Conservation (phyloP, 1,140 invertebrate species). For the Pseudomyrmex flavicornis region DNA sequence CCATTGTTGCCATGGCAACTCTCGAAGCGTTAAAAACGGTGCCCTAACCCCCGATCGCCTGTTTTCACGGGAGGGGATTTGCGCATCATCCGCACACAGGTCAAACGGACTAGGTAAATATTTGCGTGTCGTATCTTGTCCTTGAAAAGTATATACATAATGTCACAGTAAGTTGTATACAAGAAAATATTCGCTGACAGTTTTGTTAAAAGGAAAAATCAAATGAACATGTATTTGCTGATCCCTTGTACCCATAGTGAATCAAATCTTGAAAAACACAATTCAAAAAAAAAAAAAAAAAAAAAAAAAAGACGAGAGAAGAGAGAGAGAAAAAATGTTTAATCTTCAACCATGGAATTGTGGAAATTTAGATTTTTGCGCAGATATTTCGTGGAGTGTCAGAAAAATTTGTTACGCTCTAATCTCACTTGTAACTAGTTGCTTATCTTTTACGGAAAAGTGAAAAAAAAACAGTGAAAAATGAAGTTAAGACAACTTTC, state of each 20-base stretch:
- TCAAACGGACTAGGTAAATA: slow-evolving; percentile 41
- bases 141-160: slow-evolving; percentile 2
- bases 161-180: not conserved
- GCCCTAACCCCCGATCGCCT: slow-evolving; percentile 68
- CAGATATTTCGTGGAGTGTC: not conserved
- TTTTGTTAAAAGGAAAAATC: slow-evolving; percentile 78
- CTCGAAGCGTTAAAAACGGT: slow-evolving; percentile 73
- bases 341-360: not conserved
- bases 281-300: too few species aligned
- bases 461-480: not conserved
- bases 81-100: slow-evolving; percentile 34
- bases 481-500: slow-evolving; percentile 14
- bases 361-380: not conserved
- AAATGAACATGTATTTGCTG: slow-evolving; percentile 21
- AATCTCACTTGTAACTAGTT: not conserved
- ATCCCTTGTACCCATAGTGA: too few species aligned
- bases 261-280: too few species aligned
- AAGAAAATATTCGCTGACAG: slow-evolving; percentile 11
- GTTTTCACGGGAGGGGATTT: slow-evolving; percentile 68
- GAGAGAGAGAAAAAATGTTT: not conserved
- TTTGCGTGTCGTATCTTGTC: slow-evolving; percentile 33
- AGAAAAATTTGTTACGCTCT: not conserved
- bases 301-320: too few species aligned
- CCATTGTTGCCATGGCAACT: slow-evolving; percentile 77
- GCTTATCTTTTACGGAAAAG: not conserved